phyloP scores from a whole-genome alignment of 2,113 vertebrate species.

The Notarius lentiginosus region DNA sequence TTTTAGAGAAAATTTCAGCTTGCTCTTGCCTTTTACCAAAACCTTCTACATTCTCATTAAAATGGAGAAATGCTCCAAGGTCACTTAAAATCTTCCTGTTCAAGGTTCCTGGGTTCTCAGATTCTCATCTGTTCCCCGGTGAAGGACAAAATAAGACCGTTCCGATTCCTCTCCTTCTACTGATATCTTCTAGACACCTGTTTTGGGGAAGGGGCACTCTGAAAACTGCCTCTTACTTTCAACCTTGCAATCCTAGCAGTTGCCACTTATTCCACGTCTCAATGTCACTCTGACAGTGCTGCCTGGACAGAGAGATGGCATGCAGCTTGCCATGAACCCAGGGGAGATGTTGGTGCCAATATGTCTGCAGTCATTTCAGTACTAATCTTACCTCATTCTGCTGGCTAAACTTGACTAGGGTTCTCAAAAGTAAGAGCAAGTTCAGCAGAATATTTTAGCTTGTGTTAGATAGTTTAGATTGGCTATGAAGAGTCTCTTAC shows the following conservation, averaged over 20 bases:
- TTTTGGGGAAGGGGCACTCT: not conserved
- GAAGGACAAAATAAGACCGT: not conserved
- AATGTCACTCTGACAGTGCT: constrained; percentile 15
- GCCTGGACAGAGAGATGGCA: constrained; percentile 26
- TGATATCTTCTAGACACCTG: constrained; percentile 24
- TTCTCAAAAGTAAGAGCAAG: not conserved
- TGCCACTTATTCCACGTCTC: constrained; percentile 29
- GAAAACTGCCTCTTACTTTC: constrained; percentile 12
- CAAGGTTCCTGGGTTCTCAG: not conserved
- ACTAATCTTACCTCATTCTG: constrained; percentile 17
- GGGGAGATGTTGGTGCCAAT: constrained; percentile 29
- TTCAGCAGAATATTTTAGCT: not conserved
- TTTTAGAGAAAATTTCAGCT: not conserved
- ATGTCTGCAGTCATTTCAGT: constrained; percentile 34
- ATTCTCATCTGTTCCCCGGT: constrained; percentile 2
- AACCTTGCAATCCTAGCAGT: constrained; percentile 50
- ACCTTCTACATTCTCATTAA: not conserved
- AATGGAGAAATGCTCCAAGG: not conserved
- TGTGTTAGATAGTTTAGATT: not conserved
- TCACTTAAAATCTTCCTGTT: not conserved
- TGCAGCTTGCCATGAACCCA: constrained; percentile 5
- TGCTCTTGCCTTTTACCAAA: not conserved
- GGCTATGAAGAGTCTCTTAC: not conserved
- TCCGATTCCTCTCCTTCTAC: not conserved
- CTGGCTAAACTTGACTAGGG: constrained; percentile 13